A percentile compares a stretch with the other conserved stretches of the same genome.
Conservation (phyloP, 2,797 vertebrate genomes). For the Coregonus sp. region DNA sequence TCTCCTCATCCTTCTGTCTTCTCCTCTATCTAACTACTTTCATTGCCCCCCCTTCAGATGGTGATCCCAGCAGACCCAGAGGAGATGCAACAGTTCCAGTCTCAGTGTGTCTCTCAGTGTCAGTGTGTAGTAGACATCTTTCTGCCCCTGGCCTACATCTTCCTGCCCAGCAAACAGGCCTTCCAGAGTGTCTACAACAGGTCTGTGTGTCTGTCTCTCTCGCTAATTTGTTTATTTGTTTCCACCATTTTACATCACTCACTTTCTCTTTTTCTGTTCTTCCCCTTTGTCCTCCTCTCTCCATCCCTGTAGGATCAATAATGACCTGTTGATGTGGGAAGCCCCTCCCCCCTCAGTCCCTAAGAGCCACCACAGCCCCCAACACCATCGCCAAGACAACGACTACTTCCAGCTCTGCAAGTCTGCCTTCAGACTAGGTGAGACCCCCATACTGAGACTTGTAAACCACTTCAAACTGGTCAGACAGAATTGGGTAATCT, state of each 20-base stretch:
- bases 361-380: slow-evolving; percentile 29
- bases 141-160: slow-evolving; percentile 82
- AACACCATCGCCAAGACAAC: slow-evolving; percentile 51
- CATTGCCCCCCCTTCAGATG: slow-evolving; percentile 75
- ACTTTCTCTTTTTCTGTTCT: background rate
- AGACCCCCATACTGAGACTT: slow-evolving; percentile 31
- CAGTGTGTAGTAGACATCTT: slow-evolving; percentile 84
- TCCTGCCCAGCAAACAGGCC: slow-evolving; percentile 88
- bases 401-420: slow-evolving; percentile 87
- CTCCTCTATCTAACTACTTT: background rate
- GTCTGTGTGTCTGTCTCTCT: slow-evolving; percentile 53
- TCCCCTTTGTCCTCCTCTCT: slow-evolving; percentile 11
- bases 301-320: slow-evolving; percentile 81
- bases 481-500: background rate
- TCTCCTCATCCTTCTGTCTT: background rate
- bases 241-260: background rate
- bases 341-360: slow-evolving; percentile 66
- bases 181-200: slow-evolving; percentile 93
- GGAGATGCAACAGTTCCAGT: slow-evolving; percentile 89
- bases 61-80: slow-evolving; percentile 90
- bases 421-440: slow-evolving; percentile 86
- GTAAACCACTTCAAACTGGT: background rate
- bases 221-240: background rate
- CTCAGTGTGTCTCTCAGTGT: slow-evolving; percentile 82
- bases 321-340: slow-evolving; percentile 94